These are phyloP conservation scores for Brachionus koreanus DNA, from an alignment of 1,140 invertebrate species.

Conservation along the genomic window DNA sequence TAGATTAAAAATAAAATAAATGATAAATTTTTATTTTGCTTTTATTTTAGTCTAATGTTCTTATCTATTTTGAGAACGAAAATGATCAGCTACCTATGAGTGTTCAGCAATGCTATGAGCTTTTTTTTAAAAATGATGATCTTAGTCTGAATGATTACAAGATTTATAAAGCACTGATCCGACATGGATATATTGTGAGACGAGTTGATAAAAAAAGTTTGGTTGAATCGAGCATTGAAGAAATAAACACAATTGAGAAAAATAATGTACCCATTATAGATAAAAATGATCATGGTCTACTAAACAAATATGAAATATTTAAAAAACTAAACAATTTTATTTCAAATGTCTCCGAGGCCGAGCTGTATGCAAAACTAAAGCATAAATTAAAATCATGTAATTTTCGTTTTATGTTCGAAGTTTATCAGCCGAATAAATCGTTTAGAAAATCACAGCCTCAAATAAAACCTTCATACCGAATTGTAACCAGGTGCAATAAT, in stretches of 20 bases:
- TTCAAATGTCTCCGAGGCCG: neutral
- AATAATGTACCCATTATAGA: neutral
- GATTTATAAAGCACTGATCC: neutral
- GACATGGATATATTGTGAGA: constrained; percentile 28
- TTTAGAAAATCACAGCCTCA: neutral
- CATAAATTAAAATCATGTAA: neutral
- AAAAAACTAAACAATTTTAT: neutral
- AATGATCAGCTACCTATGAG: neutral
- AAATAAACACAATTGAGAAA: neutral
- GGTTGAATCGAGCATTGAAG: neutral
- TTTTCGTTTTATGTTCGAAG: neutral
- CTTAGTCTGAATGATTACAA: constrained; percentile 29
- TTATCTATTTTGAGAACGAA: constrained; percentile 4
- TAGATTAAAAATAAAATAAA: neutral
- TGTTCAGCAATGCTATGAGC: constrained; percentile 28
- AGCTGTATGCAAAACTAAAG: neutral
- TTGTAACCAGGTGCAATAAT: neutral
- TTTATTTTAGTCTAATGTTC: neutral
- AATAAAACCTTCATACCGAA: neutral
- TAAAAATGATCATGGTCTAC: neutral
- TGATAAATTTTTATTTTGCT: neutral
- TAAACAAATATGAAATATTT: neutral
- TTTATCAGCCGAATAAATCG: constrained; percentile 8
- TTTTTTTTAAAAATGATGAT: constrained; percentile 6
- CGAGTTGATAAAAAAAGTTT: neutral